These are phyloP conservation scores for Hartigia nigra DNA, from an alignment of 2,888 invertebrate species.

Conservation along the genomic window DNA sequence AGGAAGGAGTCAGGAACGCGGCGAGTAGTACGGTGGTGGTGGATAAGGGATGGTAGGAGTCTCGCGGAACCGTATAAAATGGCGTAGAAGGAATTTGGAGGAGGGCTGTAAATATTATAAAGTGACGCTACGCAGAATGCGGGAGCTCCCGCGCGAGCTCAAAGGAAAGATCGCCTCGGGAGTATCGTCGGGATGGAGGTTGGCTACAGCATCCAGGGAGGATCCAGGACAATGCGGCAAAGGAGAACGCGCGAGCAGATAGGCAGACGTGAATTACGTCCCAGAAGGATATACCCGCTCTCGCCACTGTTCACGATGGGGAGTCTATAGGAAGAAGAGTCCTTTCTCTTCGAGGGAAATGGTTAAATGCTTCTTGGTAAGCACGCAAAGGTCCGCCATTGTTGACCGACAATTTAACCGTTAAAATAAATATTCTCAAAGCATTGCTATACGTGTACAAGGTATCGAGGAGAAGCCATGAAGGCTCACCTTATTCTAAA, in stretches of 20 bases:
- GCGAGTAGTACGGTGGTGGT: slow-evolving; percentile 25
- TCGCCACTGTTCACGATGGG: slow-evolving; percentile 51
- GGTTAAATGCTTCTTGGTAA: neutral
- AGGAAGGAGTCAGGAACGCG: slow-evolving; percentile 21
- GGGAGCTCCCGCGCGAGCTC: slow-evolving; percentile 37
- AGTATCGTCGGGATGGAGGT: slow-evolving; percentile 8
- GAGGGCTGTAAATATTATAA: slow-evolving; percentile 60
- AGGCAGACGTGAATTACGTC: slow-evolving; percentile 50
- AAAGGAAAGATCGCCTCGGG: slow-evolving; percentile 26
- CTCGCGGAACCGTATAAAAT: slow-evolving; percentile 44
- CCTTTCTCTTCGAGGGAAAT: neutral
- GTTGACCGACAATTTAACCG: neutral
- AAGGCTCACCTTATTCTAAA: neutral
- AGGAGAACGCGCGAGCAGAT: slow-evolving; percentile 22
- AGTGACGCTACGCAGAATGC: slow-evolving; percentile 59
- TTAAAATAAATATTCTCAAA: neutral
- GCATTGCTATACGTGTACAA: neutral
- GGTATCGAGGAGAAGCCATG: neutral
- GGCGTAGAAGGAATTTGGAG: slow-evolving; percentile 56
- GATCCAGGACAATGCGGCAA: slow-evolving; percentile 44
- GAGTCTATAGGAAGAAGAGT: slow-evolving; percentile 27
- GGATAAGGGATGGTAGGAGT: slow-evolving; percentile 24
- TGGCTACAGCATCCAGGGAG: neutral
- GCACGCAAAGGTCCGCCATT: neutral
- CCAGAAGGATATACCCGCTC: slow-evolving; percentile 35